Evolutionary conservation across 2,113 vertebrate genomes (phyloP).

Genomic region (Periophthalmus modestus): DNA sequence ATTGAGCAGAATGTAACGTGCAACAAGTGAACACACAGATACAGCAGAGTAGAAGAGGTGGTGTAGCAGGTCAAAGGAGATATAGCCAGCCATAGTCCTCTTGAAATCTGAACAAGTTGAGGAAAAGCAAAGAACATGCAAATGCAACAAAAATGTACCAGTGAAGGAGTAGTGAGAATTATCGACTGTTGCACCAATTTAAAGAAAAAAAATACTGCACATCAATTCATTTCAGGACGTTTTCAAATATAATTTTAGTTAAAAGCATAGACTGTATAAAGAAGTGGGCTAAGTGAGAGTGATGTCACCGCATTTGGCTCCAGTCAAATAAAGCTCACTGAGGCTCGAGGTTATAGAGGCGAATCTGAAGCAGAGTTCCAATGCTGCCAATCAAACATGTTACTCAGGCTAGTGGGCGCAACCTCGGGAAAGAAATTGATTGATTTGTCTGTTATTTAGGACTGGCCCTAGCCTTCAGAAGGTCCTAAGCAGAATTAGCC

Average conservation of each 20-base stretch:
- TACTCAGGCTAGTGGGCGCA: no score
- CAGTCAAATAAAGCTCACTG: no score
- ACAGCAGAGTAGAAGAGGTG: conserved; percentile 39
- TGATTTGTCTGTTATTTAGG: no score
- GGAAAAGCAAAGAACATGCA: conserved; percentile 21
- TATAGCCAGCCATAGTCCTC: conserved; percentile 52
- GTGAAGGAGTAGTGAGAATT: background rate
- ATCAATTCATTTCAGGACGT: background rate
- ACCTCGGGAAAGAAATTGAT: no score
- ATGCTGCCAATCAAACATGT: no score
- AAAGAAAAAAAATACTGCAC: background rate
- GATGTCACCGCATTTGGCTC: no score
- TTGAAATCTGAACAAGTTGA: conserved; percentile 26
- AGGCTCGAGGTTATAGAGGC: no score
- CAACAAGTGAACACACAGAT: conserved; percentile 16
- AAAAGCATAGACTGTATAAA: no score
- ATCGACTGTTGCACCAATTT: conserved; percentile 36
- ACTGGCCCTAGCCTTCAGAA: no score
- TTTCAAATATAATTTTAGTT: background rate
- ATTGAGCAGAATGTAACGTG: conserved; percentile 14
- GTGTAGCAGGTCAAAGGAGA: conserved; percentile 40
- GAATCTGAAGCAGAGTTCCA: no score
- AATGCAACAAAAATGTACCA: conserved; percentile 13
- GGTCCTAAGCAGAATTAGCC: no score
- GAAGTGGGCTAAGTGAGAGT: no score